Percentiles rank a stretch among this genome's conserved stretches.
phyloP scores from a whole-genome alignment of 2,888 invertebrate genomes.

The Synanthedon vespiformis region DNA sequence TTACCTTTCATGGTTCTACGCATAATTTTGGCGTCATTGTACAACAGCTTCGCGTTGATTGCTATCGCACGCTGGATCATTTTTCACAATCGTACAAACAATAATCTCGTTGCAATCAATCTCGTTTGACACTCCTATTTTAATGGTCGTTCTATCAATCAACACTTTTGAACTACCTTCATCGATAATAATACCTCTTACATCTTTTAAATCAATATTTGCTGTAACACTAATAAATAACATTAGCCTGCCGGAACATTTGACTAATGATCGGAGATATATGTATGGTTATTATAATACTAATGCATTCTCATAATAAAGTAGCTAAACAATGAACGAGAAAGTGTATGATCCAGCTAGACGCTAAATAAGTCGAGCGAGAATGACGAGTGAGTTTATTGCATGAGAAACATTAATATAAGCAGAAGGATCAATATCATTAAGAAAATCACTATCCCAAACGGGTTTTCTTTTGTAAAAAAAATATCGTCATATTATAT shows the following conservation, averaged over 20 bases:
- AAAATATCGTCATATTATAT: no score
- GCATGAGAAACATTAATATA: not conserved
- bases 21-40: slow-evolving; percentile 3
- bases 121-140: not conserved
- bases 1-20: slow-evolving; percentile 13
- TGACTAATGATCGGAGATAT: slow-evolving; percentile 19
- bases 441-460: no score
- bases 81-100: not conserved
- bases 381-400: not conserved
- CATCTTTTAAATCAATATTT: slow-evolving; percentile 22
- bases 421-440: not conserved
- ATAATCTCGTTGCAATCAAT: not conserved
- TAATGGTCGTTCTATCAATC: no score
- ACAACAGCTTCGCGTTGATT: slow-evolving; percentile 1
- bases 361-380: not conserved
- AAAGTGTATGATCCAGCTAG: not conserved
- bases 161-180: slow-evolving; percentile 3
- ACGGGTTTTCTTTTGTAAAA: no score
- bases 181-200: slow-evolving; percentile 14
- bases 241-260: slow-evolving; percentile 12
- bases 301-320: slow-evolving; percentile 13
- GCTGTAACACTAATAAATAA: slow-evolving; percentile 16
- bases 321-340: slow-evolving; percentile 21
- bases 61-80: not conserved
- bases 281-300: slow-evolving; percentile 7